Conservation (phyloP, 1,140 invertebrate species). For the Dendrolimus punctatus region DNA sequence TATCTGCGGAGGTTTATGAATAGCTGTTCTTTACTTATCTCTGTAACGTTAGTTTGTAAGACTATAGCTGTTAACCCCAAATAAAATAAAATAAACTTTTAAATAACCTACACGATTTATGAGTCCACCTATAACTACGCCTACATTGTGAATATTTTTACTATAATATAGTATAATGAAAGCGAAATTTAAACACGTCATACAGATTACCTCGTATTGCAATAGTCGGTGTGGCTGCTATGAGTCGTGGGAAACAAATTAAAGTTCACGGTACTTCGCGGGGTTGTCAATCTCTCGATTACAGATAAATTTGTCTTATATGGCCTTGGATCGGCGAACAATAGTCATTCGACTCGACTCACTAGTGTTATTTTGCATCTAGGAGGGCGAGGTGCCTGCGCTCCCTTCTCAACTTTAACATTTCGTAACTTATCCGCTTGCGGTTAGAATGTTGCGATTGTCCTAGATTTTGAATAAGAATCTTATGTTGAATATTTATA, state of each 20-base stretch:
- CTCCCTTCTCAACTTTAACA: conserved; percentile 28
- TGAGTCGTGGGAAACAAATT: conserved; percentile 5
- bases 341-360: conserved; percentile 36
- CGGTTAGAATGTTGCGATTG: conserved; percentile 11
- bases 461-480: conserved; percentile 16
- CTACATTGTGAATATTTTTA: too few relatives aligned
- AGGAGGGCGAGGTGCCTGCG: conserved; percentile 26
- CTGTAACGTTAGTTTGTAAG: too few relatives aligned
- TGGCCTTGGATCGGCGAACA: conserved; percentile 36
- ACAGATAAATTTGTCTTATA: conserved; percentile 12
- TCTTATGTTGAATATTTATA: background rate
- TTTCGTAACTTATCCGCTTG: conserved; percentile 21
- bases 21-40: too few relatives aligned
- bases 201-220: background rate
- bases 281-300: conserved; percentile 4
- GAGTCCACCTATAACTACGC: too few relatives aligned
- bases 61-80: too few relatives aligned
- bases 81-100: too few relatives aligned
- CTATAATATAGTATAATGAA: too few relatives aligned
- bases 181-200: conserved; percentile 1
- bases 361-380: conserved; percentile 42
- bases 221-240: conserved; percentile 5
- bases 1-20: too few relatives aligned
- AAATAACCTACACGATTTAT: too few relatives aligned
- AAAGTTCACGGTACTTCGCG: conserved; percentile 11